Conservation (phyloP, 2,888 invertebrate genomes). For the Andrena fulva region DNA sequence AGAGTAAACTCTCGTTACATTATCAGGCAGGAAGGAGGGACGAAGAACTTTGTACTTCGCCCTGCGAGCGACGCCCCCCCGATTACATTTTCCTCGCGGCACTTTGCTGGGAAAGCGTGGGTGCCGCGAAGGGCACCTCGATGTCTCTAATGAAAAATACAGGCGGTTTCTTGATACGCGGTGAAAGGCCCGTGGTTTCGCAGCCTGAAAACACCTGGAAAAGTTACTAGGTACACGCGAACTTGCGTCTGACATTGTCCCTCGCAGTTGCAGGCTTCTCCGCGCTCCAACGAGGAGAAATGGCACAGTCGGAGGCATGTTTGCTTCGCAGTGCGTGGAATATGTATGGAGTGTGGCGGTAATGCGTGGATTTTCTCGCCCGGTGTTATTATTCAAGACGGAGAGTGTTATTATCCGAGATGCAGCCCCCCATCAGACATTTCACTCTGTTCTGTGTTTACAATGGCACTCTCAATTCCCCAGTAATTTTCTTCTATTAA, state of each 20-base stretch:
- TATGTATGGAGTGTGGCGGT: background rate
- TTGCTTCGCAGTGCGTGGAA: background rate
- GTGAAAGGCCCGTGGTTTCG: slow-evolving; percentile 6
- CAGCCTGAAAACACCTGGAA: background rate
- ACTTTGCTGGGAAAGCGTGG: slow-evolving; percentile 2
- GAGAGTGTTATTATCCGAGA: background rate
- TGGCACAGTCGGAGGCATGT: background rate
- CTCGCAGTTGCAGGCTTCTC: background rate
- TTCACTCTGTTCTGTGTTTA: background rate
- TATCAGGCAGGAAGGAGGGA: slow-evolving; percentile 58
- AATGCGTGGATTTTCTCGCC: background rate
- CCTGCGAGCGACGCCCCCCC: slow-evolving; percentile 20
- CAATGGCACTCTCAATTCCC: background rate
- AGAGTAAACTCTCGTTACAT: slow-evolving; percentile 66
- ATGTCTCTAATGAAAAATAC: slow-evolving; percentile 44
- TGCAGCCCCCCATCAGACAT: background rate
- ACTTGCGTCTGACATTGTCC: background rate
- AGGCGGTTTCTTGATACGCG: slow-evolving; percentile 8
- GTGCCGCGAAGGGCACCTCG: slow-evolving; percentile 34
- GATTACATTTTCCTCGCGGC: slow-evolving; percentile 51
- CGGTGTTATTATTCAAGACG: background rate
- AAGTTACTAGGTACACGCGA: slow-evolving; percentile 14
- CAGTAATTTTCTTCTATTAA: slow-evolving; percentile 8
- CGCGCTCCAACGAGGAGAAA: background rate
- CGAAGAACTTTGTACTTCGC: slow-evolving; percentile 63